Base-by-base conservation (phyloP, 2,888 invertebrate species). In the Notocelia uddmanniana region DNA sequence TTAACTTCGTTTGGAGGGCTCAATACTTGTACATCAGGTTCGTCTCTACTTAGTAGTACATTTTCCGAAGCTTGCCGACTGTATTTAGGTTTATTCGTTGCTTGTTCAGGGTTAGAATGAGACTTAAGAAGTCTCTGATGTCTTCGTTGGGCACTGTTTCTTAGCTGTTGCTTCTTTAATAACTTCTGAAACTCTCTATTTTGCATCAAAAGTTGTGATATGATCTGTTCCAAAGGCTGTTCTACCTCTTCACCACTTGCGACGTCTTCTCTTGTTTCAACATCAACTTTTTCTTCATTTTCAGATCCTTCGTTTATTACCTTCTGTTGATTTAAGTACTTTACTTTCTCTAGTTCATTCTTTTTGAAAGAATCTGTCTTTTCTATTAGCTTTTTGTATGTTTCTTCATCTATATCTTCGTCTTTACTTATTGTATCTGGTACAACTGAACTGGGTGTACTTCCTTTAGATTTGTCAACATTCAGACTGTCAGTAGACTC, bases 131-230 rank as follows among this genome's bases (percentile, higher is more conserved):
- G 85, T 73, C 95, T 91, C 74, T 95, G 94, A 78, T 95, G 94
- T 74, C 94, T 85, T 71, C 94, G 89, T 73, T 95, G 94, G 26
- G 94, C 91, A 59, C 89, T 93, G 75, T 93, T 94, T 78, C 94
- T 89, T 71, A 87, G 94, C 75, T 96, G 95, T 79, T 96, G 97
- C 79, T 97, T 96, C 78, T 96, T 97, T 31, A 97, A 90, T 55
- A 97, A 94, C 76, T 96, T 96, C 77, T 97, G 97, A 77, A 97
- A 97, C 75, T 97, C 97, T 78, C 96, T 95, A 81, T 97, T 97
- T 83, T 97, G 96, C 95, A 97, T 96, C 6, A 98, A 89, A 15
- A 98, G 91, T 82, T 97, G 97, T 0, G 97, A 96, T 63, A 98
- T 97, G 60, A 98, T 96, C 88, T 97, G 94, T 87, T 97, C 96